Evolutionary conservation across 2,797 vertebrate species (phyloP).

Genomic region (Gorsachius magnificus): DNA sequence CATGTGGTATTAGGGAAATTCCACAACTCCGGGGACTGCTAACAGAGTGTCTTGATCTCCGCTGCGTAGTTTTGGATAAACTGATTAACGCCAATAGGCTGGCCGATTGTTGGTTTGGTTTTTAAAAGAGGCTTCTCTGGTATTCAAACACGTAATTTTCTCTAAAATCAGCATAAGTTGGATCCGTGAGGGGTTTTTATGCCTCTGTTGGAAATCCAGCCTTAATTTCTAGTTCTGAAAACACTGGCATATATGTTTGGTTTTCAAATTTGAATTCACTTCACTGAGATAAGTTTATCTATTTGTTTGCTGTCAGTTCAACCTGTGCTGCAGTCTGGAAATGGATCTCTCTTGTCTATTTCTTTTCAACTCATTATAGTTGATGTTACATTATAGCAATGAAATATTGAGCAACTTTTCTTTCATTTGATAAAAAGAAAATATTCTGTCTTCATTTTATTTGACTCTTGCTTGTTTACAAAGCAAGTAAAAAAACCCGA

Average conservation of each 20-base stretch:
- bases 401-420: background rate
- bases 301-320: background rate
- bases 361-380: background rate
- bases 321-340: fast-evolving
- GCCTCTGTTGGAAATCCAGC: background rate
- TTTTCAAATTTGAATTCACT: background rate
- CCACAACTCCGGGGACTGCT: background rate
- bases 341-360: background rate
- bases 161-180: background rate
- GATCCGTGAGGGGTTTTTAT: background rate
- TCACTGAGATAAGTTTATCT: background rate
- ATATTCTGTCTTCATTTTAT: background rate
- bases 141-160: background rate
- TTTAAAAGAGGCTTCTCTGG: background rate
- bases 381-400: background rate
- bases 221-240: background rate
- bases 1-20: background rate
- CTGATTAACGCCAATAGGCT: background rate
- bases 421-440: background rate
- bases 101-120: background rate
- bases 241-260: background rate
- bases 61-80: background rate
- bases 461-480: background rate
- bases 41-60: background rate
- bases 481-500: background rate